A percentile compares a stretch with the other conserved stretches of the same genome.
Conservation (phyloP, 2,113 vertebrate genomes). For the Bucco capensis region DNA sequence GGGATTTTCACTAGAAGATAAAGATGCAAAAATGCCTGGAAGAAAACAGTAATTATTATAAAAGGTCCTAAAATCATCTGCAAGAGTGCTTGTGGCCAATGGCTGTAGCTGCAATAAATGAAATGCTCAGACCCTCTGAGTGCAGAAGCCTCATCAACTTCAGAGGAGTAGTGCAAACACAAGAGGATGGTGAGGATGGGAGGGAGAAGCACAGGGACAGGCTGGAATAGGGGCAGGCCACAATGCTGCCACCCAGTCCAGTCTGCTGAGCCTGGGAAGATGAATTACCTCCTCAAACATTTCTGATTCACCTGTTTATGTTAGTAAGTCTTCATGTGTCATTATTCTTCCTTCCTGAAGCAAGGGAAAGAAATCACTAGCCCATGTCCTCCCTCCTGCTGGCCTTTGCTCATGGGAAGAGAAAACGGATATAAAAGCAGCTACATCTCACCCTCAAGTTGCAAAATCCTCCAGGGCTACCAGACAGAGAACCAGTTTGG, state of each 20-base stretch:
- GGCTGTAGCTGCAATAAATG: neutral
- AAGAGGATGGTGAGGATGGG: neutral
- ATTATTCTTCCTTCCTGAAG: neutral
- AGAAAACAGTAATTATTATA: neutral
- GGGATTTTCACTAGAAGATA: neutral
- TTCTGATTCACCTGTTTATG: neutral
- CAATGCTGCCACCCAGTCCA: neutral
- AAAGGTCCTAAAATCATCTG: neutral
- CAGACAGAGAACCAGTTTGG: neutral
- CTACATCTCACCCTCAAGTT: neutral
- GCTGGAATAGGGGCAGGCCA: neutral
- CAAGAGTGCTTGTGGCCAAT: neutral
- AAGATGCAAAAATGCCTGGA: neutral
- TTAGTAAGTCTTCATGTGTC: neutral
- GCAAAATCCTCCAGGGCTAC: neutral
- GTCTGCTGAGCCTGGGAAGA: neutral
- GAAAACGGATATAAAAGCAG: neutral
- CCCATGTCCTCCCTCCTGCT: neutral
- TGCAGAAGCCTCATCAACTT: neutral
- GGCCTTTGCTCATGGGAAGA: neutral
- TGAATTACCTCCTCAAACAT: neutral
- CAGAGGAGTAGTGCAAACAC: neutral
- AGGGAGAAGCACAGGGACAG: neutral
- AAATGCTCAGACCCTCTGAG: neutral
- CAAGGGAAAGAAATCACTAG: neutral